Conservation (phyloP, 2,113 vertebrate species). For the Ceuthmochares aereus region DNA sequence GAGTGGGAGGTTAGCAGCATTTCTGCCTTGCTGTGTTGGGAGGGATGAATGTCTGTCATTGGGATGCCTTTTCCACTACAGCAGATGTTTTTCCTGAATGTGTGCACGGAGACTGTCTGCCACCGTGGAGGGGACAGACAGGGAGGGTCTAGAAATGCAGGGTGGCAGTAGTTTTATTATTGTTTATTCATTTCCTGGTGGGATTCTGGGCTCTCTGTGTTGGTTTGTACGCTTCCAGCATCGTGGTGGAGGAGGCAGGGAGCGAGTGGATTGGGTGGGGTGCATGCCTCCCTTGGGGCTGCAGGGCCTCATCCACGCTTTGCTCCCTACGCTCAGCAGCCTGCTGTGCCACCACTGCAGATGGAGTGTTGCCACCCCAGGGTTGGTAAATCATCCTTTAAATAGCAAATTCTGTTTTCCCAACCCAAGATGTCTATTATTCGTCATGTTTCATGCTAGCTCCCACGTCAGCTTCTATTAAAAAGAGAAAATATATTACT, state of each 20-base stretch:
- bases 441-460: neutral
- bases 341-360: fast-evolving
- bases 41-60: neutral
- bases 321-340: fast-evolving
- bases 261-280: neutral
- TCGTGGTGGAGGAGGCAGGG: neutral
- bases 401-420: too few relatives aligned
- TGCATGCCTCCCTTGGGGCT: neutral
- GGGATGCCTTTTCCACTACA: neutral
- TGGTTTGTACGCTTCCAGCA: fast-evolving
- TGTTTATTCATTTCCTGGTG: neutral
- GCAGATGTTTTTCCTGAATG: fast-evolving
- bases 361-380: neutral
- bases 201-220: fast-evolving
- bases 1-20: neutral
- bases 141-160: neutral
- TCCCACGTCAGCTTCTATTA: neutral
- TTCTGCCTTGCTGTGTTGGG: neutral
- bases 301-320: neutral
- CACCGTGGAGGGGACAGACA: neutral
- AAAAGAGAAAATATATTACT: neutral
- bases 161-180: neutral
- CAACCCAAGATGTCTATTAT: neutral
- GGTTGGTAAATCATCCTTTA: neutral
- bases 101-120: neutral